Percentiles rank a stretch among this genome's conserved stretches.
These are phyloP conservation scores for Canis aureus DNA, from an alignment of 2,113 vertebrate species.

Conservation along the genomic window DNA sequence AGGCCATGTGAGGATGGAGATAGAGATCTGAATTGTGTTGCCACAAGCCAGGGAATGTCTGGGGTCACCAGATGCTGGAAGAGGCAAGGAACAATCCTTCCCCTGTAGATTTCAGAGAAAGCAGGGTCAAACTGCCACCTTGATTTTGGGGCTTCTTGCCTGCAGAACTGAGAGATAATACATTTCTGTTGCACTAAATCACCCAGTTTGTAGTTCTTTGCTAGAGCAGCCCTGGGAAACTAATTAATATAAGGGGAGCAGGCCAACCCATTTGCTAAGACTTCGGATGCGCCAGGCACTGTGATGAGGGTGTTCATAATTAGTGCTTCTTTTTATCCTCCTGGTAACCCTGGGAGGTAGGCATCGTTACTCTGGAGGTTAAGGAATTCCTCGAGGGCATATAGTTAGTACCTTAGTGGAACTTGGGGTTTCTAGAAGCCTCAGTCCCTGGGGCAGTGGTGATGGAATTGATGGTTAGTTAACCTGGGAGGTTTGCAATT, in stretches of 20 bases:
- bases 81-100: background rate
- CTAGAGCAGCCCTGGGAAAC: background rate
- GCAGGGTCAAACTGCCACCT: background rate
- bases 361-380: background rate
- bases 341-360: background rate
- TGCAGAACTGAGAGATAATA: background rate
- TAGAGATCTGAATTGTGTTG: background rate
- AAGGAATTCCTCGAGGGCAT: background rate
- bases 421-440: background rate
- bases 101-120: background rate
- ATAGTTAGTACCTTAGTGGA: background rate
- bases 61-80: background rate
- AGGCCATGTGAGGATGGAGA: background rate
- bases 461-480: constrained; percentile 29
- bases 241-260: background rate
- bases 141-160: background rate
- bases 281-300: background rate
- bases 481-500: constrained; percentile 41
- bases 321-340: background rate
- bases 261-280: background rate
- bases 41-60: too few relatives aligned
- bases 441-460: background rate
- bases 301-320: background rate
- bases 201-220: background rate
- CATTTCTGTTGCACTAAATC: background rate